Conservation (phyloP, 2,888 invertebrate species). For the Himalopsyche anomala region DNA sequence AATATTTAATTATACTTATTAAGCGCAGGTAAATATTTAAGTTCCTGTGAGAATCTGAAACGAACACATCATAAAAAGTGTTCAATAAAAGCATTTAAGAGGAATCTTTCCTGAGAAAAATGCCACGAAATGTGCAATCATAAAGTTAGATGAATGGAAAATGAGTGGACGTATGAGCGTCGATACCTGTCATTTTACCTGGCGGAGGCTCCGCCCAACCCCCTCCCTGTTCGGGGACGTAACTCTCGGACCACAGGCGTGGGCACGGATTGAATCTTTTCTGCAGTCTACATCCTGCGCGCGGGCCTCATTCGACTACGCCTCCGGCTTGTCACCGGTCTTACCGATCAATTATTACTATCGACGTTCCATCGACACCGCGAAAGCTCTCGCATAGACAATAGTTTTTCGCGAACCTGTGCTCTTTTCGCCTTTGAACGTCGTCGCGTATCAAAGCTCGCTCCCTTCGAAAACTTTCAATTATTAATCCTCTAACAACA, state of each 20-base stretch:
- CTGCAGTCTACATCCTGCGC: slow-evolving; percentile 45
- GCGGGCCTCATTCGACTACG: slow-evolving; percentile 49
- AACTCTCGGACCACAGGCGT: slow-evolving; percentile 42
- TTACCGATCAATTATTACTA: slow-evolving; percentile 36
- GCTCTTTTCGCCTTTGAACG: background rate
- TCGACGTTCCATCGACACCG: slow-evolving; percentile 39
- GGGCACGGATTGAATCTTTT: slow-evolving; percentile 33
- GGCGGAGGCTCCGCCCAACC: slow-evolving; percentile 55
- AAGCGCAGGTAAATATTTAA: slow-evolving; percentile 29
- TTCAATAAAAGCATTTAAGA: slow-evolving; percentile 38
- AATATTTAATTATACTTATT: background rate
- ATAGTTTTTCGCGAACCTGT: slow-evolving; percentile 41
- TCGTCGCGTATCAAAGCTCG: slow-evolving; percentile 4
- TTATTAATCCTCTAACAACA: background rate
- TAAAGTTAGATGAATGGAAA: slow-evolving; percentile 37
- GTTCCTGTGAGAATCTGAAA: slow-evolving; percentile 39
- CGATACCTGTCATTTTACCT: slow-evolving; percentile 48
- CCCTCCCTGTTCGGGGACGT: slow-evolving; percentile 48
- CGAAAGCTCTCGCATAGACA: slow-evolving; percentile 36
- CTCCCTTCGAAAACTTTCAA: background rate
- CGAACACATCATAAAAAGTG: slow-evolving; percentile 35
- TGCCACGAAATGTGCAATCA: slow-evolving; percentile 42
- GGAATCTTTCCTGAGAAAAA: slow-evolving; percentile 33
- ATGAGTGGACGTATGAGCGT: slow-evolving; percentile 26
- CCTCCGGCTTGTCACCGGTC: slow-evolving; percentile 49